Conservation (phyloP, 1,140 invertebrate species). For the Dryas iulia region DNA sequence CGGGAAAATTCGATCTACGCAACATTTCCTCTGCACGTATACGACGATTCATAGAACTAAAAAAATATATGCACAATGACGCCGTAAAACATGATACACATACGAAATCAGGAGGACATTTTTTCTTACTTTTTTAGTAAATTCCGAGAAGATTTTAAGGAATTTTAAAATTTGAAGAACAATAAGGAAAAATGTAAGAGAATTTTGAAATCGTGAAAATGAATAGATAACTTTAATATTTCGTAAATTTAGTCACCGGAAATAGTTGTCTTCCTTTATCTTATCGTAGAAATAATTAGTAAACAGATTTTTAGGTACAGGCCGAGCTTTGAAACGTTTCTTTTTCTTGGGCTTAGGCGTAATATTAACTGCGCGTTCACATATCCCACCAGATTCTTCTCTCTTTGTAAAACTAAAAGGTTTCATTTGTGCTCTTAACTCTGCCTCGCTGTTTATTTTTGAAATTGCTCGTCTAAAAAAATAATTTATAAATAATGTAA, state of each 20-base stretch:
- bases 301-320: conserved; percentile 85
- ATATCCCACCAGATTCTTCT: conserved; percentile 81
- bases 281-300: conserved; percentile 86
- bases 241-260: conserved; percentile 73
- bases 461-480: conserved; percentile 74
- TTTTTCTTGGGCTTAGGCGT: conserved; percentile 62
- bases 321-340: conserved; percentile 83
- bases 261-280: conserved; percentile 86
- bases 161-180: no score
- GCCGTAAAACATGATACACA: no score
- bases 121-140: no score
- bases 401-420: conserved; percentile 84
- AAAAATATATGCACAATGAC: no score
- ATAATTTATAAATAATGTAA: no score
- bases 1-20: conserved; percentile 83
- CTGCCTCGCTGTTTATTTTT: conserved; percentile 81
- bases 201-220: no score
- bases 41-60: conserved; percentile 82
- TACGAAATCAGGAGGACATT: no score
- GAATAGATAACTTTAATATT: no score
- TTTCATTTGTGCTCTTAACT: conserved; percentile 81
- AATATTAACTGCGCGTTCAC: conserved; percentile 52
- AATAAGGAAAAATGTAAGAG: no score
- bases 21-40: conserved; percentile 86
- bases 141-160: no score